Base-by-base conservation (phyloP, 92 coral and sea anemone genomes). In the Porites divaricata region DNA sequence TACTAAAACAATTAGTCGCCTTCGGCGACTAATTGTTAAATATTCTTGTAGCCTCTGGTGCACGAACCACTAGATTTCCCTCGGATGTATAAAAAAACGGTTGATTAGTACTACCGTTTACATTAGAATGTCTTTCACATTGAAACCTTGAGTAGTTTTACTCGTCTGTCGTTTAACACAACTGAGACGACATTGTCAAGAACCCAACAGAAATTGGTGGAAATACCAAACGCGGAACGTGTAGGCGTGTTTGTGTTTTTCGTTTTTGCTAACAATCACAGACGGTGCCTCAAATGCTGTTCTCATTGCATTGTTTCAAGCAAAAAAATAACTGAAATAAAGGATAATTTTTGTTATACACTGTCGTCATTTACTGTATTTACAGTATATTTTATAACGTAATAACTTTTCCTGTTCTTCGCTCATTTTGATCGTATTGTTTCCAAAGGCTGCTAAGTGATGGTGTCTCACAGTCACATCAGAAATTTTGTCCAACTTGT, bases 391-490 rank as follows among this genome's bases (percentile, higher is more conserved):
- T 61, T 15, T 2, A 61, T 61, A 61, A 61, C 19, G 19, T 61
- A 61, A 61, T 61, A 2, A 15, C 65, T 61, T 61, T 61, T 12
- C 65, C 23, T 12, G 17, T 61, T 15, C 17, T 61, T 2, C 23
- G 65, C 19, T 61, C n/a, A 61, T 61, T 61, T 61, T 15, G 17
- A 61, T 15, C 17, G 17, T 1, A 12, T 61, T 61, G 65, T 53
- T 61, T 13, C 65, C 17, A 61, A 61, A 61, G 17, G 65, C 20
- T 61, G 65, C 65, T 61, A 19, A 61, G 65, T 61, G 65, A 11
- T 61, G 21, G 69, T 64, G n/a, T n/a, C 69, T 64, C 69, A 64
- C 69, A 20, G 69, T 64, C 69, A n/a, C 69, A n/a, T 64, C 69
- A 64, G 28, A 22, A 61, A 4, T 16, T 61, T 15, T 61, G 19